These are phyloP conservation scores for Betta splendens DNA, from an alignment of 2,797 vertebrate genomes.

Conservation along the genomic window DNA sequence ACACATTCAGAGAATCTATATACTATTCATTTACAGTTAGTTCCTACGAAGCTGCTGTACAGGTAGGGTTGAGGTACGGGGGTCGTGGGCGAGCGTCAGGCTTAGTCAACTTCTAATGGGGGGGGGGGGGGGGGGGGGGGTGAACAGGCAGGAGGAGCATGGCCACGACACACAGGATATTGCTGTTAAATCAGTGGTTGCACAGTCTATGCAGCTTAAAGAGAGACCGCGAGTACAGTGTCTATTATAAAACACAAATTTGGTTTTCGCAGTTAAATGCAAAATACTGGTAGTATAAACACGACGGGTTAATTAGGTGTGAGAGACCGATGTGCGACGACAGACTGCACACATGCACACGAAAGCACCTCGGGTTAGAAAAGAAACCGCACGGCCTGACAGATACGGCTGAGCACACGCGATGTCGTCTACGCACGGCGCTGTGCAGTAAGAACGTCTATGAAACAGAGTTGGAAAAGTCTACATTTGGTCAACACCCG, in stretches of 20 bases:
- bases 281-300: conserved; percentile 66
- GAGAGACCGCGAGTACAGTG: conserved; percentile 58
- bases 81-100: conserved; percentile 42
- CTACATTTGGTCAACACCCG: conserved; percentile 60
- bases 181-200: conserved; percentile 75
- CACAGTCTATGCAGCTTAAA: conserved; percentile 71
- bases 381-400: conserved; percentile 73
- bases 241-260: conserved; percentile 65
- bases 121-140: neutral
- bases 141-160: conserved; percentile 37
- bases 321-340: conserved; percentile 60
- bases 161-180: conserved; percentile 66
- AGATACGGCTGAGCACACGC: conserved; percentile 65
- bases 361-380: conserved; percentile 78
- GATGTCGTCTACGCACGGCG: conserved; percentile 70
- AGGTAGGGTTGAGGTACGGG: conserved; percentile 73
- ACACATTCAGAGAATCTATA: conserved; percentile 70
- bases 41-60: conserved; percentile 72
- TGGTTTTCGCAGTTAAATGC: conserved; percentile 56
- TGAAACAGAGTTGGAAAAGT: conserved; percentile 59
- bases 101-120: conserved; percentile 15
- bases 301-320: conserved; percentile 61
- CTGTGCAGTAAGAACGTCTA: conserved; percentile 64
- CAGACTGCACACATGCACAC: conserved; percentile 77
- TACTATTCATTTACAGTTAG: conserved; percentile 72